Conservation (phyloP, 1,140 invertebrate genomes). For the Brachionus rubens region DNA sequence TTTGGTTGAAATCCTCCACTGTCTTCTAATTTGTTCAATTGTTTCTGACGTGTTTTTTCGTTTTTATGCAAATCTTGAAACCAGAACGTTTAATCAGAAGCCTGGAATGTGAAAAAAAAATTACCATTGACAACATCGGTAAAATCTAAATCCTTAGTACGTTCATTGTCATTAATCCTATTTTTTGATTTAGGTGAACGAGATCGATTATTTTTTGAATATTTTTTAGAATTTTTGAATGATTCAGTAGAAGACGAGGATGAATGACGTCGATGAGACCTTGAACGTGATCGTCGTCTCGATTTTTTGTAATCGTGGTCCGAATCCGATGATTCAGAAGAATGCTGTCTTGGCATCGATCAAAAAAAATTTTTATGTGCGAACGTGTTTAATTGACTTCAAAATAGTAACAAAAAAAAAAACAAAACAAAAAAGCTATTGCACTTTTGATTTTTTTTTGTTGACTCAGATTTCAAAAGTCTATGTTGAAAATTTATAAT, state of each 20-base stretch:
- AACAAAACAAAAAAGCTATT: too few relatives aligned
- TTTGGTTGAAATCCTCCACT: constrained; percentile 6
- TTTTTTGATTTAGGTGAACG: constrained; percentile 13
- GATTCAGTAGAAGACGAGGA: constrained; percentile 5
- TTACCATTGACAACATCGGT: constrained; percentile 12
- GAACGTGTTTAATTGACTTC: too few relatives aligned
- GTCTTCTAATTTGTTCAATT: neutral
- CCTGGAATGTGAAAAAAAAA: neutral
- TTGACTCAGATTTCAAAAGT: too few relatives aligned
- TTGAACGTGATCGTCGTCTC: neutral
- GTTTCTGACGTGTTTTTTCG: neutral
- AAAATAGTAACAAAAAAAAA: too few relatives aligned
- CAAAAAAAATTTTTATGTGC: too few relatives aligned
- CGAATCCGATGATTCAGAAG: neutral
- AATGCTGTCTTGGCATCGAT: too few relatives aligned
- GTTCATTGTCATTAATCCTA: neutral
- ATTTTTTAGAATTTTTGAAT: constrained; percentile 11
- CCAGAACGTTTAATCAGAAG: too few relatives aligned
- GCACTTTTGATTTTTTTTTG: too few relatives aligned
- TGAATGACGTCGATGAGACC: neutral
- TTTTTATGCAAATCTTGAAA: constrained; percentile 10
- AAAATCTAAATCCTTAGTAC: constrained; percentile 30
- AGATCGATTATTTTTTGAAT: neutral
- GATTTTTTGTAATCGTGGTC: too few relatives aligned
- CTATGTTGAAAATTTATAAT: too few relatives aligned